Evolutionary conservation across 2,797 vertebrate genomes (phyloP), one percentile per base, ranked within the genome.

Genomic region (Lutjanus campechanus): DNA sequence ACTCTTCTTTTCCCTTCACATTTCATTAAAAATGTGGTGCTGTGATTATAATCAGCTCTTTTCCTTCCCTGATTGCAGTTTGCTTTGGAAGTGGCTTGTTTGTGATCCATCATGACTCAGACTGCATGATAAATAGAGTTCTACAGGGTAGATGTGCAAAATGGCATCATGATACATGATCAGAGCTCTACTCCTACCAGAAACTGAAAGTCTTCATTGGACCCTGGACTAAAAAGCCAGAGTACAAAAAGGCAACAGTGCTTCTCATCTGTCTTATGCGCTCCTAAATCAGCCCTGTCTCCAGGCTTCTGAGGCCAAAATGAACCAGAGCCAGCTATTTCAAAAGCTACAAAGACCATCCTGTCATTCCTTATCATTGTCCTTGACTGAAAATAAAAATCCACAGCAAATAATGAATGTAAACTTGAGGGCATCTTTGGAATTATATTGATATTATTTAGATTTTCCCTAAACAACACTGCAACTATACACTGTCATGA

Each of bases 51-150:
- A 74, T 85, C 73, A 46, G 82, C 76, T 87, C 78, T 76, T 91
- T 85, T 82, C 64, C 55, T 82, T 89, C 50, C 20, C 73, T 92
- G 89, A 93, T 92, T 94, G 81, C 79, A 83, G 87, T 93, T 91
- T 91, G 77, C 80, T 82, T 92, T 91, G 89, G 85, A 92, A 83
- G 76, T 20, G 73, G 76, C 73, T 81, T 83, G 71, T 86, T 80
- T 85, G 72, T 58, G 82, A 75, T 80, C 65, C 72, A 76, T 75
- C 49, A 68, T 78, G 66, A 85, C 64, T 83, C 79, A 84, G 79
- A 78, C 70, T 36, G 50, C 41, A 77, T 84, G 91, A 92, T 82
- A 74, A 89, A 92, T 86, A 62, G 59, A 75, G 61, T 60, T 77
- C 29, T 87, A 53, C 58, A 71, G 80, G 11, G 53, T 69, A 80